phyloP scores from a whole-genome alignment of 2,888 invertebrate genomes.

The Gasteruption jaculator region DNA sequence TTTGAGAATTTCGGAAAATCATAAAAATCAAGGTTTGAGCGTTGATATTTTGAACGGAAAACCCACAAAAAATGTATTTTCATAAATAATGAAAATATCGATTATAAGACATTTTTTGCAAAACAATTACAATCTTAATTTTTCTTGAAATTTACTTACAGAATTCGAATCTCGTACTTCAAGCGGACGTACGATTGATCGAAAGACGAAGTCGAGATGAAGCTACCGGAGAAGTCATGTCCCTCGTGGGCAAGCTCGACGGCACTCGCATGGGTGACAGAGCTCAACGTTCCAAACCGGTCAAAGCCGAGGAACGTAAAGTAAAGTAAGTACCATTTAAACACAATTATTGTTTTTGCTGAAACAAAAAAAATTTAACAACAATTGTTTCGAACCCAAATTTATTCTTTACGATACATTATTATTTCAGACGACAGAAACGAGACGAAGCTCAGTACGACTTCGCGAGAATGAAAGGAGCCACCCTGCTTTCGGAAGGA shows the following conservation, averaged over 20 bases:
- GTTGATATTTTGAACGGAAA: too few relatives aligned
- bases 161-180: conserved; percentile 99
- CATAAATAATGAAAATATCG: too few relatives aligned
- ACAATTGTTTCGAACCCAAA: too few relatives aligned
- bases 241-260: conserved; percentile 83
- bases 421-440: conserved; percentile 68
- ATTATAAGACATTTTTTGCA: too few relatives aligned
- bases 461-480: conserved; percentile 84
- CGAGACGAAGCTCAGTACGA: conserved; percentile 92
- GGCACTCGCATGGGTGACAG: conserved; percentile 97
- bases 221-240: conserved; percentile 97
- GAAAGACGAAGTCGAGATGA: conserved; percentile 97
- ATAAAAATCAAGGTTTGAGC: too few relatives aligned
- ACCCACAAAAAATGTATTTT: too few relatives aligned
- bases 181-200: conserved; percentile 97
- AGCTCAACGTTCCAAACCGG: conserved; percentile 87
- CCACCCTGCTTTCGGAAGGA: conserved; percentile 78
- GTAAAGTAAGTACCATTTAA: conserved; percentile 78
- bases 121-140: too few relatives aligned
- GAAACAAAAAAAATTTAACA: too few relatives aligned
- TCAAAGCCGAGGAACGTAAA: conserved; percentile 89
- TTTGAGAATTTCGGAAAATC: too few relatives aligned
- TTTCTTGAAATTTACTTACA: conserved; percentile 50
- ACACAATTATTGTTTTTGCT: too few relatives aligned
- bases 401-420: too few relatives aligned